phyloP scores from a whole-genome alignment of 2,113 vertebrate species.

The Scolopax mira region DNA sequence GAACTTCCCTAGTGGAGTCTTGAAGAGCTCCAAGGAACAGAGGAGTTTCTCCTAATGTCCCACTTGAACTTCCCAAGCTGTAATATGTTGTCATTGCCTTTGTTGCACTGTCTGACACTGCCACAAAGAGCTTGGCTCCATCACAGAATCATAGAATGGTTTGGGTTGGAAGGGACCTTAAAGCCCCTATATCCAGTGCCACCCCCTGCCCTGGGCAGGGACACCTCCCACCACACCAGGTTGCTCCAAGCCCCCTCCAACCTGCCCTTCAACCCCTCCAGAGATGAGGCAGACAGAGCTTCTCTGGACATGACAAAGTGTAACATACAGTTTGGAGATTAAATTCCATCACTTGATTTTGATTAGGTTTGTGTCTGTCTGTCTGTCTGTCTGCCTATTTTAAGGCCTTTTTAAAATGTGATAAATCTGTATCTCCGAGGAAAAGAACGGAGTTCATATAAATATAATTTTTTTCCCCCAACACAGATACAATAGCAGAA shows the following conservation, averaged over 20 bases:
- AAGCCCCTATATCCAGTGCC: too few species aligned
- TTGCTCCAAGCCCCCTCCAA: too few species aligned
- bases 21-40: neutral
- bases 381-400: neutral
- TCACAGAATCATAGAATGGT: neutral
- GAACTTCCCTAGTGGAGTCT: neutral
- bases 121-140: neutral
- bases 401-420: neutral
- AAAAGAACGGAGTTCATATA: neutral
- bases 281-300: too few species aligned
- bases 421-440: neutral
- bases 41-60: neutral
- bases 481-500: constrained; percentile 94
- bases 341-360: neutral
- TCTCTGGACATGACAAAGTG: neutral
- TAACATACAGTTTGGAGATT: neutral
- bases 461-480: constrained; percentile 17
- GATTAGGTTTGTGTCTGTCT: neutral
- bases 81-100: fast-evolving
- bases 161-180: too few species aligned
- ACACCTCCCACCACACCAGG: too few species aligned
- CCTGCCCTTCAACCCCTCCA: too few species aligned
- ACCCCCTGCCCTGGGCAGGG: too few species aligned
- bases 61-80: neutral
- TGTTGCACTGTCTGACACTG: neutral